These are phyloP conservation scores for Artibeus lituratus DNA, from an alignment of 2,797 vertebrate genomes.

Conservation along the genomic window DNA sequence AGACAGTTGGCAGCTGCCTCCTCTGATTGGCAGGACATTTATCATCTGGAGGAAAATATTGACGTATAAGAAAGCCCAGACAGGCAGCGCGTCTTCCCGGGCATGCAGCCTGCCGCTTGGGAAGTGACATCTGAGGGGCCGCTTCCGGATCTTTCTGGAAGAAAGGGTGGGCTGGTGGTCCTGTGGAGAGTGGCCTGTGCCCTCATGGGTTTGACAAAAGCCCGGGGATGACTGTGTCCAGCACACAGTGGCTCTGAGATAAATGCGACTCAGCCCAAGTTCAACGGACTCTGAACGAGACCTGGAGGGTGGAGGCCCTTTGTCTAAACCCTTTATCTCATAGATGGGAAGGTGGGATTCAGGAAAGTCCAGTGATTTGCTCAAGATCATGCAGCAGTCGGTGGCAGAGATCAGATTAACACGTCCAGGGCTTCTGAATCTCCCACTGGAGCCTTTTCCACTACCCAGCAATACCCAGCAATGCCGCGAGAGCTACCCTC, in stretches of 20 bases:
- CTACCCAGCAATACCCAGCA: too few relatives aligned
- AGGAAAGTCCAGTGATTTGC: not conserved
- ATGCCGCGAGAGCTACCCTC: not conserved
- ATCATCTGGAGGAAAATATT: slow-evolving; percentile 86
- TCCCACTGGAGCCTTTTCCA: not conserved
- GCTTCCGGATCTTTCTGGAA: not conserved
- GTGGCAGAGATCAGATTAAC: not conserved
- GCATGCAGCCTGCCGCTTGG: slow-evolving; percentile 71
- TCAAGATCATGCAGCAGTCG: not conserved
- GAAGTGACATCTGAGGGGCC: slow-evolving; percentile 69
- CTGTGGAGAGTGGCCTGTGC: not conserved
- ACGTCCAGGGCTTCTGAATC: not conserved
- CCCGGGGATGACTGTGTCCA: not conserved
- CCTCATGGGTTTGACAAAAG: not conserved
- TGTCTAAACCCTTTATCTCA: not conserved
- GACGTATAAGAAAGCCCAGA: slow-evolving; percentile 78
- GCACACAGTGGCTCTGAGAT: not conserved
- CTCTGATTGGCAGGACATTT: slow-evolving; percentile 85
- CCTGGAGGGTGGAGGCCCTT: not conserved
- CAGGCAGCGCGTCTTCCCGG: slow-evolving; percentile 62
- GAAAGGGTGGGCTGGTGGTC: not conserved
- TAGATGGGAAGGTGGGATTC: not conserved
- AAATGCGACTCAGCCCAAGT: not conserved
- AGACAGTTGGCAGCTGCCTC: slow-evolving; percentile 83
- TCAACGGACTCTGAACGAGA: not conserved